Base-by-base conservation (phyloP, 2,797 vertebrate species). In the Darevskia mixta region DNA sequence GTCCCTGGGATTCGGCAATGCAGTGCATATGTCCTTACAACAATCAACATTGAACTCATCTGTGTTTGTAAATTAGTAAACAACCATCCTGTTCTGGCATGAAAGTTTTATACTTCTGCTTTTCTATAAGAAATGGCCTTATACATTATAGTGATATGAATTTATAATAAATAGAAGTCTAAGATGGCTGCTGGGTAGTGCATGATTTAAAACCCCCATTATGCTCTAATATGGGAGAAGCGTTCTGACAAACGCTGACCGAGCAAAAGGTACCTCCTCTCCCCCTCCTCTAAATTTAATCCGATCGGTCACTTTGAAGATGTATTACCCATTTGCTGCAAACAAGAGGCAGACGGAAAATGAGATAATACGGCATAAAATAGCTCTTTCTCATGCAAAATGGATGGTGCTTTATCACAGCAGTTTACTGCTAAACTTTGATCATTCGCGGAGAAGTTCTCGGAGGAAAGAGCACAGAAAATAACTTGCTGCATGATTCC, bases 41-140 rank as follows among this genome's bases (percentile, higher is more conserved):
- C 90, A 87, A 29, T 64, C 92, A 78, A 78, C 41, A 85, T 75
- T 92, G 78, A 83, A 43, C 58, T 95, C 89, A 79, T 92, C 94
- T 93, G 90, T 41, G 20, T 86, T 67, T 88, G 94, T 95, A 86
- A 96, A 95, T 97, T 95, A 94, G 95, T 96, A 93, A 95, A 89
- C 91, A 95, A 90, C 90, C 93, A 94, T 92, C 91, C 91, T 94
- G 89, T 94, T 95, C 91, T 94, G 86, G 35, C 85, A 94, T 95
- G 78, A 95, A 96, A 95, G 77, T 95, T 95, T 95, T 72, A 94
- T 95, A 79, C 86, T 80, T 17, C 66, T 93, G 92, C 86, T 95
- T 95, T 95, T 95, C 93, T 93, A 91, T 94, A 94, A 95, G 91
- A 96, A 95, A 94, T 95, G 90, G 91, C 88, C 87, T 61, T 91